Percentiles rank a stretch among this genome's conserved stretches.
These are phyloP conservation scores for Crypturellus undulatus DNA, from an alignment of 2,113 vertebrate genomes.

Conservation along the genomic window DNA sequence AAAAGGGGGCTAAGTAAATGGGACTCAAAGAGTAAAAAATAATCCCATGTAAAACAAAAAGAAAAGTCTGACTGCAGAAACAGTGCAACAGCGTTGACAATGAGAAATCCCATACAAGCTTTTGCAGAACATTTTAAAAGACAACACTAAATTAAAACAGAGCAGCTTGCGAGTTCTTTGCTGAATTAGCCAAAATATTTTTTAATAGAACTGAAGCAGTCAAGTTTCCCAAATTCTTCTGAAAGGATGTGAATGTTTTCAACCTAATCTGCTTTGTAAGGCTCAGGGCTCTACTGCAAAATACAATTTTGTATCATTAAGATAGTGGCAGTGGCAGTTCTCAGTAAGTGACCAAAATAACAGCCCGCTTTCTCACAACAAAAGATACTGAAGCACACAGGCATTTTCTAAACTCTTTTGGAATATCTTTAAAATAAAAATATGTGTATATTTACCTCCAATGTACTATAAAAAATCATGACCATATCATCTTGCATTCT, in stretches of 20 bases:
- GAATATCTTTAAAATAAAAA: conserved; percentile 11
- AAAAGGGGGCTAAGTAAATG: neutral
- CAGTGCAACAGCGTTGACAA: neutral
- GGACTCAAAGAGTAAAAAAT: neutral
- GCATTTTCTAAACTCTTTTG: neutral
- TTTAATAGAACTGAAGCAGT: neutral
- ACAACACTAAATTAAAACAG: neutral
- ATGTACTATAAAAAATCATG: neutral
- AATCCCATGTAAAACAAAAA: neutral
- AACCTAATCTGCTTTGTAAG: neutral
- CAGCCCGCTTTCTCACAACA: neutral
- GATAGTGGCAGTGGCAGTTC: neutral
- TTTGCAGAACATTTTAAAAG: neutral
- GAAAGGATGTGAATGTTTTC: neutral
- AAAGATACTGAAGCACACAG: neutral
- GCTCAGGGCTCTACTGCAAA: neutral
- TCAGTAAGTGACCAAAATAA: neutral
- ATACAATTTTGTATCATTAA: neutral
- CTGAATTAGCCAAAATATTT: neutral
- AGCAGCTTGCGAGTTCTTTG: neutral
- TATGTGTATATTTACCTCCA: neutral
- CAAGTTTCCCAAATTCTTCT: neutral
- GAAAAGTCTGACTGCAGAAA: neutral
- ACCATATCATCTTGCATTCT: neutral
- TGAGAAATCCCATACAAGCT: neutral